Evolutionary conservation across 2,797 vertebrate genomes (phyloP).

Genomic region (Premnoplex brunnescens): DNA sequence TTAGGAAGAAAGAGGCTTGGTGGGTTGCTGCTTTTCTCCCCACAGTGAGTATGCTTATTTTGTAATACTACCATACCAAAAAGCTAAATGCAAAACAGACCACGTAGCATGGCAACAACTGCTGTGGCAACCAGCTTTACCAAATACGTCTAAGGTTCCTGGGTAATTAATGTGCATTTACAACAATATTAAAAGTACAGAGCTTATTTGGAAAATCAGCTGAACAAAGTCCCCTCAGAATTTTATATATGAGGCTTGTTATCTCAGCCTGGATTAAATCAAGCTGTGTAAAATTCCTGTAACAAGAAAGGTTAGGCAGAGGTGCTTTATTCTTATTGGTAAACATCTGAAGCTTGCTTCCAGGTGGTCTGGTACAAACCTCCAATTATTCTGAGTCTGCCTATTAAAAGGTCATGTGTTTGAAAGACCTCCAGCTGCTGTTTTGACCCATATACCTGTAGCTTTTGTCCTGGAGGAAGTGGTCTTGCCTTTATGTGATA

Average conservation of each 20-base stretch:
- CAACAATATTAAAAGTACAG: background rate
- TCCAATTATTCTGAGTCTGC: background rate
- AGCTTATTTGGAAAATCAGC: constrained; percentile 2
- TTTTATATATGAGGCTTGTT: background rate
- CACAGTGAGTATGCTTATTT: constrained; percentile 21
- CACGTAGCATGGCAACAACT: background rate
- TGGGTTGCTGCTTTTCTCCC: background rate
- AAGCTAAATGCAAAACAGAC: constrained; percentile 56
- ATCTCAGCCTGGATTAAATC: background rate
- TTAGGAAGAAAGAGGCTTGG: constrained; percentile 63
- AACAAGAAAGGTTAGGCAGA: background rate
- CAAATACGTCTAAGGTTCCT: background rate
- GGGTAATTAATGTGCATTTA: background rate
- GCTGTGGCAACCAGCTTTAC: constrained; percentile 12
- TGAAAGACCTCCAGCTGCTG: background rate
- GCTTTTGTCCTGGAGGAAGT: constrained; percentile 37
- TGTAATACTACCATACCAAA: constrained; percentile 46
- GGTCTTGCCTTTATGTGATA: constrained; percentile 8
- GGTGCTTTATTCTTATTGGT: background rate
- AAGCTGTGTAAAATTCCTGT: constrained; percentile 3
- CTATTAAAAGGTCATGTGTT: background rate
- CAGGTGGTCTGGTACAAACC: background rate
- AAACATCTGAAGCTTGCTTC: background rate
- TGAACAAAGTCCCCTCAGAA: background rate
- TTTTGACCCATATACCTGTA: constrained; percentile 28